phyloP scores from a whole-genome alignment of 2,888 invertebrate species.

The Tenthredo notha region DNA sequence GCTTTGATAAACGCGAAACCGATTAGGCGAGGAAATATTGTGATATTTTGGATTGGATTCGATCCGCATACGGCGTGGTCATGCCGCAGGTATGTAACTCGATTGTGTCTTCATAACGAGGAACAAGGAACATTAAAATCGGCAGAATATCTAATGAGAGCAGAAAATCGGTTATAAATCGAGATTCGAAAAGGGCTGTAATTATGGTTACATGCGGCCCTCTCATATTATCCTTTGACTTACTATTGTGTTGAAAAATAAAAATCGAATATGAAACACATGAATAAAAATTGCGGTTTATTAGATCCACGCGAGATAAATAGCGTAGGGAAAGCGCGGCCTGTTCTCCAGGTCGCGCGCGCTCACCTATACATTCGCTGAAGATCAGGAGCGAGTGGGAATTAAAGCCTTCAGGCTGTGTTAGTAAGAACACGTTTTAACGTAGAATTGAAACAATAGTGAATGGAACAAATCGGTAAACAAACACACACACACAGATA shows the following conservation, averaged over 20 bases:
- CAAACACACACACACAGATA: not conserved
- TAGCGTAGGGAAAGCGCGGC: not conserved
- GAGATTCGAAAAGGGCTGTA: not conserved
- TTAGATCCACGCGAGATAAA: not conserved
- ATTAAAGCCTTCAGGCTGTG: not conserved
- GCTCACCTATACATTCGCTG: not conserved
- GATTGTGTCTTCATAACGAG: not conserved
- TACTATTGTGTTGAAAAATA: not conserved
- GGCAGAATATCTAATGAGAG: not conserved
- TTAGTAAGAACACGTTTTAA: not conserved
- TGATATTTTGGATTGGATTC: not conserved
- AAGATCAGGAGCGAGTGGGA: not conserved
- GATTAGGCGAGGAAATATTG: not conserved
- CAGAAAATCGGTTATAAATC: not conserved
- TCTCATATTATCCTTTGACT: not conserved
- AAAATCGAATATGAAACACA: not conserved
- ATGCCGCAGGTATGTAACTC: constrained; percentile 7
- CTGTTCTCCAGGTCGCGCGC: not conserved
- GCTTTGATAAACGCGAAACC: not conserved
- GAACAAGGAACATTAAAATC: not conserved
- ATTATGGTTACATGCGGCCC: not conserved
- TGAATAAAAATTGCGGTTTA: not conserved
- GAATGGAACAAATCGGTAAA: not conserved
- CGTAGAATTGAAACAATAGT: not conserved
- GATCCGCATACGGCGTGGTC: not conserved